Base-by-base conservation (phyloP, 2,797 vertebrate genomes). In the Diplodus puntazzo region DNA sequence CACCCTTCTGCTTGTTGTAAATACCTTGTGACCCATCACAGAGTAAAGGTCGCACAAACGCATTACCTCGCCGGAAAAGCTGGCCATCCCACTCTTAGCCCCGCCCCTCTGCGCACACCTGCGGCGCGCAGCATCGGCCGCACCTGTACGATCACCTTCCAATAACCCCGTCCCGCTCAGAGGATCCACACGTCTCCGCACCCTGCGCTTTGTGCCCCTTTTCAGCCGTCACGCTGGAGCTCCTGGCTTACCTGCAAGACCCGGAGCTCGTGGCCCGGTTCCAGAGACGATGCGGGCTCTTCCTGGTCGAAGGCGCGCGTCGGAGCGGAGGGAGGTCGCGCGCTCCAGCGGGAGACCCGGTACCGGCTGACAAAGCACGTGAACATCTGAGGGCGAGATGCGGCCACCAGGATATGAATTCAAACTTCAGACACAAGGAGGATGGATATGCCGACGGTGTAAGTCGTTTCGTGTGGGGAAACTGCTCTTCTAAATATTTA, bases 271-370 rank as follows among this genome's bases (percentile, higher is more conserved):
- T 99, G 75, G 97, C 96, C 68, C 91, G 94, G 42, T 99, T 99
- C 91, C 98, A 99, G 94, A 96, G 95, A 65, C 75, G 75, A 85
- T 99, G 97, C 80, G 98, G 98, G 30, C 95, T 99, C 58, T 87
- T 89, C 72, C 88, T 79, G 0, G 71, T 82, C 8, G 86, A 89
- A 30, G 49, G 16, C 0, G 20, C 46, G 52, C 80, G 58, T 67
- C 52, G 25, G n/a, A 23, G 25, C 18, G 16, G 5, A 5, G 75
- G 27, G 4, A 55, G 54, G 45, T 57, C 67, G 57, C 12, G 45
- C 45, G 17, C 23, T 3, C 42, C 20, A 3, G 11, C 11, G 0
- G 71, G 27, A 64, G 13, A 52, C 14, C 45, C 11, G 50, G n/a
- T 43, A 3, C 14, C 13, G 4, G 6, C 25, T 0, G 55, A 69